phyloP scores from a whole-genome alignment of 2,113 vertebrate species.

The Panthera uncia region DNA sequence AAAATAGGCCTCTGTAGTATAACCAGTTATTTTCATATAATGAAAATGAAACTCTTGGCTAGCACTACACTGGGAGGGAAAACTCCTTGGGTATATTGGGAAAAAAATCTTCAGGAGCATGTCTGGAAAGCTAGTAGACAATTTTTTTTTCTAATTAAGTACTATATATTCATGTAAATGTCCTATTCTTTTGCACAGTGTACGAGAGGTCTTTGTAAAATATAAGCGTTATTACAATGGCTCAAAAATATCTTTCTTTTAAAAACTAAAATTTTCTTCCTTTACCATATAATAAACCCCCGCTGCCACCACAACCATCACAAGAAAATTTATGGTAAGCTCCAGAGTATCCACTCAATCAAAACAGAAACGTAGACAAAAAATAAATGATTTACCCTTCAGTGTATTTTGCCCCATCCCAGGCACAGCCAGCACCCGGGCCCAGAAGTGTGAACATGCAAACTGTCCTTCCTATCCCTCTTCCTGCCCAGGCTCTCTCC shows the following conservation, averaged over 20 bases:
- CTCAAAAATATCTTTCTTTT: background rate
- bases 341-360: background rate
- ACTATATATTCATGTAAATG: background rate
- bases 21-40: background rate
- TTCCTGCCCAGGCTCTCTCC: background rate
- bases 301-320: too few relatives aligned
- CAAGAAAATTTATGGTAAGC: background rate
- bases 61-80: background rate
- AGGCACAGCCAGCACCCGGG: background rate
- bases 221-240: background rate
- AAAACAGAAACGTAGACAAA: background rate
- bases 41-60: slow-evolving; percentile 18
- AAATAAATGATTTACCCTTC: background rate
- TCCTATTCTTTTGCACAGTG: background rate
- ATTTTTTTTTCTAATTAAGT: background rate
- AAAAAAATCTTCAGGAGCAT: background rate
- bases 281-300: background rate
- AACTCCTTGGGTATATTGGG: background rate
- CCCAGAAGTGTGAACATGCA: background rate
- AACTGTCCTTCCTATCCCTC: background rate
- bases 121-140: background rate
- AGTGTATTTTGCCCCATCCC: too few relatives aligned
- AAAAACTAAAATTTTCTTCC: background rate
- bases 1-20: background rate
- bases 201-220: background rate